phyloP scores from a whole-genome alignment of 2,113 vertebrate species.

The Pachyramphus minor region DNA sequence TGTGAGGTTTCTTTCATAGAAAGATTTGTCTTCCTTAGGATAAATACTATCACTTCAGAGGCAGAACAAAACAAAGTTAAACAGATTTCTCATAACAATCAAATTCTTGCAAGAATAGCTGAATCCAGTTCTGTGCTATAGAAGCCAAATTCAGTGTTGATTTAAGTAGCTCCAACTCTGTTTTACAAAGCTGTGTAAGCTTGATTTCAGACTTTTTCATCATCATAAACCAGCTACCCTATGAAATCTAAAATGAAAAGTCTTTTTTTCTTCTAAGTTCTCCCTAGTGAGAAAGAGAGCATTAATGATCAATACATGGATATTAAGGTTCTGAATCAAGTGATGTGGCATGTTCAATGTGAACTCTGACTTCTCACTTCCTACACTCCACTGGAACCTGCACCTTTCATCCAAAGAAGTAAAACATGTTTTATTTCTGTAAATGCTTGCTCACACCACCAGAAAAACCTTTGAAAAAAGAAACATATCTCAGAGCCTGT shows the following conservation, averaged over 20 bases:
- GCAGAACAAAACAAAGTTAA: neutral
- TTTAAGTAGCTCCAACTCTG: neutral
- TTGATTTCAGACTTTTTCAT: neutral
- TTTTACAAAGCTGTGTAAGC: neutral
- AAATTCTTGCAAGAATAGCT: neutral
- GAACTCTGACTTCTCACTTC: neutral
- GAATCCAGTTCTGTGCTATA: neutral
- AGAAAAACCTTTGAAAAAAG: neutral
- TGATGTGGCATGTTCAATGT: neutral
- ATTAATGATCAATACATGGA: neutral
- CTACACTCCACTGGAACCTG: neutral
- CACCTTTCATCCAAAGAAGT: neutral
- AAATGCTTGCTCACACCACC: neutral
- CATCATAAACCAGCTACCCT: neutral
- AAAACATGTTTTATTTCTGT: neutral
- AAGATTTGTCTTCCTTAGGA: neutral
- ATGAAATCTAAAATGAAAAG: neutral
- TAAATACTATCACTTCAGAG: neutral
- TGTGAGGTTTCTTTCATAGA: neutral
- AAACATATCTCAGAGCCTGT: neutral
- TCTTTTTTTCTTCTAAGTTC: neutral
- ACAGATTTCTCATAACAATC: neutral
- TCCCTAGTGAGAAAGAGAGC: neutral
- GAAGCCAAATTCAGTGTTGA: neutral
- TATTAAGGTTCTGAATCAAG: neutral